Base-by-base conservation (phyloP, 2,888 invertebrate genomes). In the Ommatoiulus sabulosus region DNA sequence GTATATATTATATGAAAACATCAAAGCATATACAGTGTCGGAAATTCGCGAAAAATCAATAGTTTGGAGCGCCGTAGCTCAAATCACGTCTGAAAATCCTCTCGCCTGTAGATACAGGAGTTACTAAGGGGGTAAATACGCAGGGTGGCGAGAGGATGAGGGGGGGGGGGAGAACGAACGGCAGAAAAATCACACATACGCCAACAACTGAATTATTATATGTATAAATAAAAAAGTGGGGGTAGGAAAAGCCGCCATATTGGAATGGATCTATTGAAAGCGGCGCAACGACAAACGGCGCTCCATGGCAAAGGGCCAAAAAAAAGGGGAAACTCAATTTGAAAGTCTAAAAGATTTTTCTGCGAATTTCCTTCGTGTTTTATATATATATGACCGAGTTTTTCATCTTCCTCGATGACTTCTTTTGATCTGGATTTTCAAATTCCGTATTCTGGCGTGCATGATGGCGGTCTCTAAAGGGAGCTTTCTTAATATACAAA, bases 1-100 rank as follows among this genome's bases (percentile, higher is more conserved):
- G 72, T 72, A 72, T 72, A 72, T 72, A 72, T 72, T 72, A 72
- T 72, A 72, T 72, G 72, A 72, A 72, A 72, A 72, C 72, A 72
- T 72, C 72, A 72, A 72, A 72, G 72, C 72, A 72, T 72, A 72
- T 72, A 72, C 72, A 72, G 72, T 72, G 72, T 72, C 72, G 72
- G 72, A 72, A 72, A 72, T 72, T 72, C 72, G 24, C 72, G 35
- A 10, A 72, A 72, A 72, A 72, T 72, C 72, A 72, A 72, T 72
- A 72, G 63, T 63, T 63, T 63, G 63, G 63, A 63, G 63, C 63
- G 63, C 63, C 63, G 72, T 72, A 72, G 72, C 72, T 72, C 72
- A 72, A 72, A 72, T 72, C 72, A 72, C 72, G 72, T 72, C 72
- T 72, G 8, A 72, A 52, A 52, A 72, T 72, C 72, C 72, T 72